Evolutionary conservation across 2,888 invertebrate species (phyloP).

Genomic region (Drosophila meridiana): DNA sequence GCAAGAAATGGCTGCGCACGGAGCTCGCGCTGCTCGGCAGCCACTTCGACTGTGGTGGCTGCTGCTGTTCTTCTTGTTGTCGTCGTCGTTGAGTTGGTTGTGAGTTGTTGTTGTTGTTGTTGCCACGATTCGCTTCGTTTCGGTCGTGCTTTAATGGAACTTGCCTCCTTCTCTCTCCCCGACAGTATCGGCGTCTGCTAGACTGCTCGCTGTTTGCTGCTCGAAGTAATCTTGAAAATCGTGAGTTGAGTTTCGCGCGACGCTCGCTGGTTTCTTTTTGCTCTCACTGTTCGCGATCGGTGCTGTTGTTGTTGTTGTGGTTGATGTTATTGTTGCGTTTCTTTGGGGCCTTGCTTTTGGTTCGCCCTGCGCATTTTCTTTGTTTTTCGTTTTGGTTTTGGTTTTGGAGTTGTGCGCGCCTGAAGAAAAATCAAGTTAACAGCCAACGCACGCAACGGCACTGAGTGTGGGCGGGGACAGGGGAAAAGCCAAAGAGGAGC

Average conservation of each 20-base stretch:
- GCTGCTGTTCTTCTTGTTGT: conserved; percentile 12
- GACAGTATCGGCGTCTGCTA: conserved; percentile 16
- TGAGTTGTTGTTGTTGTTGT: conserved; percentile 24
- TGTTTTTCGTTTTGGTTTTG: conserved; percentile 62
- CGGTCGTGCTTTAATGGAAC: conserved; percentile 72
- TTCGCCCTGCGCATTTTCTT: conserved; percentile 78
- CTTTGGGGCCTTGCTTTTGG: conserved; percentile 46
- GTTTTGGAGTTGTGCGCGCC: conserved; percentile 46
- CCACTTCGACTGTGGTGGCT: conserved; percentile 28
- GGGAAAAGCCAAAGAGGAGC: conserved; percentile 30
- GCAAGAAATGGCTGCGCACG: conserved; percentile 54
- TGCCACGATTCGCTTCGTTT: conserved; percentile 54
- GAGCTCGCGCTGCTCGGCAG: conserved; percentile 67
- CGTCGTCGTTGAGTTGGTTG: not conserved
- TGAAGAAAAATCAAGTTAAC: conserved; percentile 78
- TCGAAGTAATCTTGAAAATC: conserved; percentile 76
- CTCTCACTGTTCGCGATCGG: conserved; percentile 38
- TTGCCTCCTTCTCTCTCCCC: conserved; percentile 37
- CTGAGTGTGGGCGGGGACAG: conserved; percentile 33
- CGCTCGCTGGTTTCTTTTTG: conserved; percentile 50
- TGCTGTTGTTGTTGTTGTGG: conserved; percentile 2
- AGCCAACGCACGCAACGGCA: conserved; percentile 68
- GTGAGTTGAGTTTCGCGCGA: conserved; percentile 70
- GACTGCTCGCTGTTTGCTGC: conserved; percentile 32
- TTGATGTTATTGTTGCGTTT: conserved; percentile 15